Percentiles rank a stretch among this genome's conserved stretches.
Conservation (phyloP, 2,113 vertebrate genomes). For the Fulica atra region DNA sequence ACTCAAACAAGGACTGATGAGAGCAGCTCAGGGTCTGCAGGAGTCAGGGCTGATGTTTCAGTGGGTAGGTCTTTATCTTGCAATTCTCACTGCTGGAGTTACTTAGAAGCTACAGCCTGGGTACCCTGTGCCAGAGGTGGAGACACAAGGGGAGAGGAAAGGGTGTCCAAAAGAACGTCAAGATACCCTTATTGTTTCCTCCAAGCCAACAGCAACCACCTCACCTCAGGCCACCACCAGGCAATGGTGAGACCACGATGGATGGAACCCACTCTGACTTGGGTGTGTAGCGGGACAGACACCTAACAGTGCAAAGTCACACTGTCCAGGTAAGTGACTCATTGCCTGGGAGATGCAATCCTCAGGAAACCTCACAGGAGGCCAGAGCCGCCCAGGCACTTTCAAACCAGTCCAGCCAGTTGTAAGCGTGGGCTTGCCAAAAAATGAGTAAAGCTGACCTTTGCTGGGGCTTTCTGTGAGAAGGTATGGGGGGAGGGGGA, state of each 20-base stretch:
- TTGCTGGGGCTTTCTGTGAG: neutral
- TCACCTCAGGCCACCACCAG: accelerated
- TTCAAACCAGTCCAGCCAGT: conserved; percentile 9
- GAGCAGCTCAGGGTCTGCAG: neutral
- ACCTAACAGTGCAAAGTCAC: neutral
- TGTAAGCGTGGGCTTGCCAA: neutral
- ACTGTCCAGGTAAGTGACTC: accelerated
- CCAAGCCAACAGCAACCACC: neutral
- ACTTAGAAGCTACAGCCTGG: neutral
- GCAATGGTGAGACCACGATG: accelerated
- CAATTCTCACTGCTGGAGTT: neutral
- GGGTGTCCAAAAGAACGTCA: neutral
- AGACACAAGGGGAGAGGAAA: neutral
- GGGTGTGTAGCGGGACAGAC: neutral
- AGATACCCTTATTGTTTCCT: neutral
- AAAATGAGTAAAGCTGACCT: neutral
- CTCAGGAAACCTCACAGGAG: neutral
- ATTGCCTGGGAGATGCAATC: neutral
- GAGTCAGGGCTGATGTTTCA: neutral
- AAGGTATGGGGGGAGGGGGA: neutral
- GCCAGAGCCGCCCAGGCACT: neutral
- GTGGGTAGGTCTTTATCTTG: neutral
- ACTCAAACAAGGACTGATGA: neutral
- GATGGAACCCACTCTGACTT: neutral
- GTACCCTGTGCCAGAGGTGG: neutral